Base-by-base conservation (phyloP, 2,797 vertebrate species). In the Denticeps clupeoides region DNA sequence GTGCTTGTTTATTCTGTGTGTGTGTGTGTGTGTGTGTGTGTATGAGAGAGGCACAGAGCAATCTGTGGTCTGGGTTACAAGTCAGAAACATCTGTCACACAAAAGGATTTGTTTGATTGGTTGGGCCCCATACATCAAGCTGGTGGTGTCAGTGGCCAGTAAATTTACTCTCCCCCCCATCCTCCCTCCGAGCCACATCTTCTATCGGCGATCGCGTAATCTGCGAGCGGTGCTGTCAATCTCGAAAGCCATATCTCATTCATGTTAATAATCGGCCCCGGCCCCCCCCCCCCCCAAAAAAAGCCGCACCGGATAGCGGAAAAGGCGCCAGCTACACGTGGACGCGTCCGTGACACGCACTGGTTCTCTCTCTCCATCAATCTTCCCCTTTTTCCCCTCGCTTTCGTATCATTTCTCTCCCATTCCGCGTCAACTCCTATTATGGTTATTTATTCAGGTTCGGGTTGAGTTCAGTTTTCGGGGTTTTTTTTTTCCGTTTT, bases 51-150 rank as follows among this genome's bases (percentile, higher is more conserved):
- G 23, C 58, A 65, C 59, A 60, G 32, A 37, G 49, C 51, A 65
- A 53, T 74, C 66, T 74, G 45, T 63, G 67, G 57, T 70, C 66
- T 66, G 61, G 65, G 63, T 64, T 64, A 60, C 70, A 67, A 60
- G 65, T 71, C 58, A 46, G 54, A 69, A 68, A 77, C 74, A 74
- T 80, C 74, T 81, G 78, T 80, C 81, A 75, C 65, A 77, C 73
- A 66, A 69, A 69, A 58, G 45, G 71, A 72, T 70, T 47, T 57
- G 57, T 78, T 64, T 79, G 76, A 82, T 78, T 79, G 73, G 73
- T 77, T 53, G 47, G 54, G 63, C 56, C n/a, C 60, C 63, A 75
- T 82, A 63, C 61, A 71, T 82, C 74, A 68, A 22, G 56, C 64
- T n/a, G 54, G 56, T 53, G 60, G 67, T 71, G 78, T 78, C 70